Base-by-base conservation (phyloP, 2,113 vertebrate genomes). In the Triplophysa siluroides region DNA sequence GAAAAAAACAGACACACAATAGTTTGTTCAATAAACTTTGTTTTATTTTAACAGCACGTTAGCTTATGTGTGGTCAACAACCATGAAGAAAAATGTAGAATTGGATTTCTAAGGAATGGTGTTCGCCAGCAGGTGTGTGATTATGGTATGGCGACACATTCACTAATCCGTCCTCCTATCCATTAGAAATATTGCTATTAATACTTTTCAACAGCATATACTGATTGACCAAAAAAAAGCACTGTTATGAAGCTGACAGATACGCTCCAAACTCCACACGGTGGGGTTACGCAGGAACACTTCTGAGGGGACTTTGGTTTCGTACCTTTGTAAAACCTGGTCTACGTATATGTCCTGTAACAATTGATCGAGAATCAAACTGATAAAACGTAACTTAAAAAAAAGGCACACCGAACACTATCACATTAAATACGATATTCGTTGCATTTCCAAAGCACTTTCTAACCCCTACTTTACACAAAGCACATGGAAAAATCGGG, bases 231-330 rank as follows among this genome's bases (percentile, higher is more conserved):
- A 85, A 85, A 76, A 78, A 83, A 89, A 86, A 83, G 76, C 85
- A 88, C 66, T 65, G 85, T 86, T 84, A 83, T 89, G 78, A 88
- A 89, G 86, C 84, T 86, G 86, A 90, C 71, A 78, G 74, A 90
- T 83, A 93, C 90, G 88, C 88, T 87, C 85, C 88, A 85, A 74
- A 86, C 90, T 88, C 95, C 96, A 97, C 95, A 95, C 1, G 89
- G 95, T 96, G 96, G 93, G 92, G 94, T 90, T n/a, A 80, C 91
- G 88, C 85, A 29, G 88, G 54, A 85, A 88, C 90, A 94, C 93
- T 93, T 88, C 91, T 91, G 94, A 95, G 94, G 94, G 90, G 93
- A 94, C 96, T 99, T 98, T 97, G 98, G 96, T 94, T 93, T 95
- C 89, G 89, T 94, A 95, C 94, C 89, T 92, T 90, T 89, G 93